Evolutionary conservation across 2,888 invertebrate species (phyloP), one percentile per base, ranked within the genome.

Genomic region (Dicyrtomina minuta): DNA sequence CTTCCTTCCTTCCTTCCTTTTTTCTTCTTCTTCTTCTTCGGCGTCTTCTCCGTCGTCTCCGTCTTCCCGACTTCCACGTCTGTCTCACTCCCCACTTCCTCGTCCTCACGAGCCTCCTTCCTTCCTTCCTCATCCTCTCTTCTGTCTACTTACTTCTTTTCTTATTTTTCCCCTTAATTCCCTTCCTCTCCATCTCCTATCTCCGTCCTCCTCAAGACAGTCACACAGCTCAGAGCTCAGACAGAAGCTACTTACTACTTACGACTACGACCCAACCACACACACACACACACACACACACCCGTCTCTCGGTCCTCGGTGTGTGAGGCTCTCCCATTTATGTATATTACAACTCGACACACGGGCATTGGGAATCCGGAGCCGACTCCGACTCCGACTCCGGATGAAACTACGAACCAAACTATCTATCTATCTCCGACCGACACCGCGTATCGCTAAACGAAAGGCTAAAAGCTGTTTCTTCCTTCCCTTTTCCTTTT

Each of bases 1-100:
- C 44, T 20, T 61, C 43, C 61, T 44, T 2, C 8, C 59, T 59
- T 39, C 12, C 13, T n/a, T 10, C 41, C 59, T 12, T n/a, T n/a
- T 20, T 65, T 24, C 39, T 53, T 49, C 49, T 17, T 58, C 56
- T 22, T 56, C 44, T 64, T 26, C 58, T n/a, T n/a, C n/a, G n/a
- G n/a, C n/a, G n/a, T n/a, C n/a, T n/a, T 20, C 13, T 43, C 61
- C n/a, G 17, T 61, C 8, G 43, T 12, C 44, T 61, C n/a, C 15
- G 20, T 12, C 5, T 44, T 20, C 44, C 44, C 24, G 13, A 10
- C 13, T 10, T 33, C 12, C 44, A 13, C 46, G 44, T 61, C 44
- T 17, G 13, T 56, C 56, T 56, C 56, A 24, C 24, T 20, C n/a
- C 24, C 8, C 8, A 12, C 27, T 24, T 24, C 5, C 12, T 22